Base-by-base conservation (phyloP, 2,797 vertebrate genomes). In the Gambusia yucatana region DNA sequence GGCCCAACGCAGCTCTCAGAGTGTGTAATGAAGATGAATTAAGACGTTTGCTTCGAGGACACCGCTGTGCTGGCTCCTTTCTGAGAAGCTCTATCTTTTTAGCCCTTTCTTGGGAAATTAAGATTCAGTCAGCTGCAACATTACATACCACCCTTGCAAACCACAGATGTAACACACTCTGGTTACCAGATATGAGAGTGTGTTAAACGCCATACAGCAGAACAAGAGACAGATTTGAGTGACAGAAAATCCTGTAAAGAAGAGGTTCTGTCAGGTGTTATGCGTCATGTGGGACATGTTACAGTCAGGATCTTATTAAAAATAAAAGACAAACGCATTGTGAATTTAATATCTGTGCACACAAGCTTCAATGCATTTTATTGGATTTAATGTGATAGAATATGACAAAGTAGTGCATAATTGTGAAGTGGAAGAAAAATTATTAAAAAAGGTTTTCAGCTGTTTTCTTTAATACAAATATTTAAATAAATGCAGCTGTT, bases 11-110 rank as follows among this genome's bases (percentile, higher is more conserved):
- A 77, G 83, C 89, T 82, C 85, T 89, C 80, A 25, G 82, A 84
- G 82, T 80, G 89, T 76, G 85, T 94, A 95, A 95, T 94, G 93
- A 94, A 94, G 94, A 95, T 91, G 87, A 94, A 95, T 95, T 92
- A 94, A 94, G 92, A 94, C 79, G 79, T 93, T 89, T 91, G 73
- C 79, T 88, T 85, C 28, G 75, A 80, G 84, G 86, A 90, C 86
- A 85, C 87, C 89, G 88, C 91, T 91, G 86, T 78, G 93, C 83
- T 90, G 70, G 90, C 86, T 89, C 86, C 84, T 84, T 92, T 79
- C 88, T 78, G 81, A 82, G 84, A 71, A 86, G 86, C 87, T 88
- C 84, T 86, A 80, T 88, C 86, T 88, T 91, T 83, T 92, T 86
- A 81, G 87, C 79, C 77, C 84, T 93, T 94, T 84, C 87, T 80